These are phyloP conservation scores for Leptopterna dolabrata DNA, from an alignment of 2,888 invertebrate genomes.

Conservation along the genomic window DNA sequence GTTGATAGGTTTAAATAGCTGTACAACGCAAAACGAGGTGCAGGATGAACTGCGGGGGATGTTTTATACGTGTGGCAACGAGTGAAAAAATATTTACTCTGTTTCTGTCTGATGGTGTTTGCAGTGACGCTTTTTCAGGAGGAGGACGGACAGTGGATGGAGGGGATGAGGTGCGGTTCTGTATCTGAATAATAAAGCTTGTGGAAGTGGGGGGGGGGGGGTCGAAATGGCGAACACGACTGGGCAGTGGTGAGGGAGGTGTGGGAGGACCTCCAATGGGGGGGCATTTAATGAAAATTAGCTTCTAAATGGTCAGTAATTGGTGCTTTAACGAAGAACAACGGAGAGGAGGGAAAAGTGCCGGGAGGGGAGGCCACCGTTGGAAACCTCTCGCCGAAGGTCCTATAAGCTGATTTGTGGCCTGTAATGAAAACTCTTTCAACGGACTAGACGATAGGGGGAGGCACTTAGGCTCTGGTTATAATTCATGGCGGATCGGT, in stretches of 20 bases:
- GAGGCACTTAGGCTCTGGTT: constrained; percentile 28
- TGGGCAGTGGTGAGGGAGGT: too few species aligned
- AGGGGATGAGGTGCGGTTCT: not conserved
- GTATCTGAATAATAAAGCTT: not conserved
- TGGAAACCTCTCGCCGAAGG: not conserved
- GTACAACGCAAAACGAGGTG: not conserved
- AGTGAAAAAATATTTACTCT: not conserved
- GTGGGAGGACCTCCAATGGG: not conserved
- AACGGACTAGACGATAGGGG: constrained; percentile 39
- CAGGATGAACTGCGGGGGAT: not conserved
- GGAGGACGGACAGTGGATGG: not conserved
- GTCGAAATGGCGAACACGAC: not conserved
- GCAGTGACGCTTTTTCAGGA: not conserved
- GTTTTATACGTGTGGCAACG: not conserved
- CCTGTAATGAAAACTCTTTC: constrained; percentile 51
- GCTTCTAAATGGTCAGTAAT: constrained; percentile 32
- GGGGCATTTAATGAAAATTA: constrained; percentile 33
- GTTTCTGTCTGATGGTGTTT: not conserved
- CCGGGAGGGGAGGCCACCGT: not conserved
- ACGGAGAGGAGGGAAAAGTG: constrained; percentile 11
- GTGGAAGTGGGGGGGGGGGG: not conserved
- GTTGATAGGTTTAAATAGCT: not conserved
- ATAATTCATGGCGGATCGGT: constrained; percentile 17
- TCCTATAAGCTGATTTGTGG: constrained; percentile 49
- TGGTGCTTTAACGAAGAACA: constrained; percentile 27